phyloP scores from a whole-genome alignment of 2,113 vertebrate genomes.

The Xyliphius kryptos region DNA sequence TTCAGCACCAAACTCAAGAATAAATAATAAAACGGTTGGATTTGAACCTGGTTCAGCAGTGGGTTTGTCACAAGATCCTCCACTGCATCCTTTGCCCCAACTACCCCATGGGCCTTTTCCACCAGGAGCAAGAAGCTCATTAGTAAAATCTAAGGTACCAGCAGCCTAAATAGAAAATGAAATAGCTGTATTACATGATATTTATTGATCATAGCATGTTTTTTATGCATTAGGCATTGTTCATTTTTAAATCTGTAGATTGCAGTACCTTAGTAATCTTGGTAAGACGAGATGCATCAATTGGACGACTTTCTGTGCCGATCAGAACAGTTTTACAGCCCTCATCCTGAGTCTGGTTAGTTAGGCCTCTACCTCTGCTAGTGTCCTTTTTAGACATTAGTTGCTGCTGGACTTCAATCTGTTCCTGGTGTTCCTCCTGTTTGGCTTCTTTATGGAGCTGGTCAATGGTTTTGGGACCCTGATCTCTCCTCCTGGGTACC shows the following conservation, averaged over 20 bases:
- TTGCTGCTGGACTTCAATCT: conserved; percentile 89
- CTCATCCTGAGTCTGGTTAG: conserved; percentile 57
- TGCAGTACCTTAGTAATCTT: conserved; percentile 88
- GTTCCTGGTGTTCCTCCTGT: conserved; percentile 87
- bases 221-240: too few relatives aligned
- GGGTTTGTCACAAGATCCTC: conserved; percentile 82
- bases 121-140: conserved; percentile 85
- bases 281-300: conserved; percentile 81
- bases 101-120: conserved; percentile 79
- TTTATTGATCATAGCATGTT: too few relatives aligned
- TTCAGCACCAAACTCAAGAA: too few relatives aligned
- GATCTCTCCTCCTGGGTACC: conserved; percentile 90
- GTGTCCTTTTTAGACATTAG: conserved; percentile 79
- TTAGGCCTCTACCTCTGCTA: conserved; percentile 49
- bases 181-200: conserved; percentile 52
- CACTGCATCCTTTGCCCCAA: conserved; percentile 96
- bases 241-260: too few relatives aligned
- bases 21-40: neutral
- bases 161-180: conserved; percentile 35
- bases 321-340: conserved; percentile 56
- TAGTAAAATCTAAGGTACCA: conserved; percentile 82
- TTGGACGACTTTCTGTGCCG: conserved; percentile 83
- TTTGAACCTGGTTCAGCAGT: conserved; percentile 69
- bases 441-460: conserved; percentile 97
- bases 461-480: conserved; percentile 93